Percentiles rank a stretch among this genome's conserved stretches.
phyloP scores from a whole-genome alignment of 2,113 vertebrate species.

The Chloroceryle aenea region DNA sequence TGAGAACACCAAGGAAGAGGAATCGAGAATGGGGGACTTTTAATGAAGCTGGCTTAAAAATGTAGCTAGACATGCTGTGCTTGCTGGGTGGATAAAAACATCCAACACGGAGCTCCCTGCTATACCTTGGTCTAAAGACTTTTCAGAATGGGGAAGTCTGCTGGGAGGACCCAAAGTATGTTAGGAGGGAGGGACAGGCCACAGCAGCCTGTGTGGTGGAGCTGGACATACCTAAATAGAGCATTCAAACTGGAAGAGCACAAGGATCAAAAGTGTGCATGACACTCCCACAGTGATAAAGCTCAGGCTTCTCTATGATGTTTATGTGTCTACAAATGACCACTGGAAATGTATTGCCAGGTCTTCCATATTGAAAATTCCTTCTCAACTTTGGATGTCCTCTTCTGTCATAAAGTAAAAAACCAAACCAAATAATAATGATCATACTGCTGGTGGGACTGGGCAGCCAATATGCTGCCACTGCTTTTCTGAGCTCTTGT shows the following conservation, averaged over 20 bases:
- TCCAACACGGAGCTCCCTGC: background rate
- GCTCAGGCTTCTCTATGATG: fast-evolving
- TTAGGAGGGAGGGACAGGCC: background rate
- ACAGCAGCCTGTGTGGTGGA: background rate
- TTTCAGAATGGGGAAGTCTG: background rate
- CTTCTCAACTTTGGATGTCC: background rate
- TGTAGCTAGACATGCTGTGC: background rate
- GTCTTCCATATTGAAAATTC: background rate
- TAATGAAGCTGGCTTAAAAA: background rate
- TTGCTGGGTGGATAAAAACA: background rate
- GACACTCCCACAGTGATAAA: background rate
- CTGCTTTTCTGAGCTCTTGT: background rate
- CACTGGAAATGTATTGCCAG: background rate
- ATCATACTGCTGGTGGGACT: background rate
- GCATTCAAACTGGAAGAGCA: background rate
- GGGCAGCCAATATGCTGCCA: fast-evolving
- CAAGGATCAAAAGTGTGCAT: background rate
- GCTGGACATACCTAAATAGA: background rate
- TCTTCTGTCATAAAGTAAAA: background rate
- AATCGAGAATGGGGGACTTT: background rate
- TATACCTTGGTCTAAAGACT: background rate
- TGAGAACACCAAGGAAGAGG: background rate
- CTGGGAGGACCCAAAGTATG: background rate
- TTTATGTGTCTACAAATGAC: background rate
- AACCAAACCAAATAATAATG: background rate